Evolutionary conservation across 2,888 invertebrate genomes (phyloP).

Genomic region (Microctonus hyperodae): DNA sequence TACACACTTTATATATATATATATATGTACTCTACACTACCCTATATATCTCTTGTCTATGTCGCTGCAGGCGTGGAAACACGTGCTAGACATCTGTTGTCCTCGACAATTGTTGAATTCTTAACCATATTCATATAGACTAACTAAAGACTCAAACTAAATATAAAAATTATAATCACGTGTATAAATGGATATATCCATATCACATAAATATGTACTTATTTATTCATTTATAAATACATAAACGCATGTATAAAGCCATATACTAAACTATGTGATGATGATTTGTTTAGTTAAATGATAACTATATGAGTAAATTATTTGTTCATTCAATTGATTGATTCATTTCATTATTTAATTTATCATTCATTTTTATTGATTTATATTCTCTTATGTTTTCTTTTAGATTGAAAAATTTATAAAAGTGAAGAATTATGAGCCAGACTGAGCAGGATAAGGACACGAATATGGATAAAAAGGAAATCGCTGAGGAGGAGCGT

Average conservation of each 20-base stretch:
- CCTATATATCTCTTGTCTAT: neutral
- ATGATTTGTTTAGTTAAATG: no score
- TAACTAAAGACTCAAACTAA: neutral
- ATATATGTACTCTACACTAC: neutral
- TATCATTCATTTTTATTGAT: neutral
- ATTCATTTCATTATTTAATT: neutral
- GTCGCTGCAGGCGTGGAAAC: conserved; percentile 26
- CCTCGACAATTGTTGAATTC: conserved; percentile 10
- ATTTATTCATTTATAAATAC: no score
- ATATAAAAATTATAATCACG: neutral
- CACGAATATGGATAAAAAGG: conserved; percentile 60
- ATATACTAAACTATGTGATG: no score
- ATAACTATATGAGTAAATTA: no score
- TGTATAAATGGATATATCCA: neutral
- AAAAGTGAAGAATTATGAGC: conserved; percentile 42
- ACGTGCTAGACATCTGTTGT: conserved; percentile 41
- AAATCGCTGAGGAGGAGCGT: conserved; percentile 64
- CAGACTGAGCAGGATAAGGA: conserved; percentile 47
- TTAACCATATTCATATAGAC: neutral
- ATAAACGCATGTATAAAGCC: no score
- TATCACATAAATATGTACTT: no score
- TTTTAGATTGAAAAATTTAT: conserved; percentile 21
- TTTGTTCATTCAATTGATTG: neutral
- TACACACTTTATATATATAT: neutral
- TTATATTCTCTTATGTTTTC: conserved; percentile 20